A percentile compares a stretch with the other conserved stretches of the same genome.
Conservation (phyloP, 2,888 invertebrate species). For the Merodon equestris region DNA sequence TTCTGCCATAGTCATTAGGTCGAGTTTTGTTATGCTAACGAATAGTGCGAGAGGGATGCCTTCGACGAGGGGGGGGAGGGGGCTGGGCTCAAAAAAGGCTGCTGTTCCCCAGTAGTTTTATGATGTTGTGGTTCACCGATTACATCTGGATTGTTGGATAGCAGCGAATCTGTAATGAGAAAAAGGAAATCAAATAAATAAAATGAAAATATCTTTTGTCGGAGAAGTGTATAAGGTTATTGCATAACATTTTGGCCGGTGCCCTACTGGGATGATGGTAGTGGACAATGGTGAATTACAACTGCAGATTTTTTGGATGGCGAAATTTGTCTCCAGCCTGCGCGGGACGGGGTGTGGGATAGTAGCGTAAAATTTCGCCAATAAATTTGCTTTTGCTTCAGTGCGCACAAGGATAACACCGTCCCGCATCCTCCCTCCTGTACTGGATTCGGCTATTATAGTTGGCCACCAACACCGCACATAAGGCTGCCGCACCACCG, state of each 20-base stretch:
- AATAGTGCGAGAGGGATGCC: too few species aligned
- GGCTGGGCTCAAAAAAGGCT: too few species aligned
- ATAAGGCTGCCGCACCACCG: constrained; percentile 33
- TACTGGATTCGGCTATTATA: too few species aligned
- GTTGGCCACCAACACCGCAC: constrained; percentile 51
- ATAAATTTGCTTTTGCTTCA: constrained; percentile 69
- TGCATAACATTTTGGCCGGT: constrained; percentile 58
- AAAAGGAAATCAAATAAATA: constrained; percentile 18
- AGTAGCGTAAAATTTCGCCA: constrained; percentile 70
- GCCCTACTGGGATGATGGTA: constrained; percentile 1
- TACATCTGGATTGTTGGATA: not conserved
- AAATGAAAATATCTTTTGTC: constrained; percentile 1
- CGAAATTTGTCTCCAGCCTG: constrained; percentile 46
- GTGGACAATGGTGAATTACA: constrained; percentile 54
- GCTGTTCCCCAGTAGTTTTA: too few species aligned
- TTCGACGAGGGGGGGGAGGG: too few species aligned
- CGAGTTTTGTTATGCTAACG: constrained; percentile 71
- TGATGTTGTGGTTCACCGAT: not conserved
- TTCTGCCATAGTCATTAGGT: constrained; percentile 88
- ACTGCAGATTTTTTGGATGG: constrained; percentile 29
- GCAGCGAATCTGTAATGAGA: constrained; percentile 5
- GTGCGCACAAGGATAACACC: constrained; percentile 60
- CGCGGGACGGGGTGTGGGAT: constrained; percentile 30
- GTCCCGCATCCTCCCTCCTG: constrained; percentile 5
- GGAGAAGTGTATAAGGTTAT: constrained; percentile 14